Percentiles rank a stretch among this genome's conserved stretches.
phyloP scores from a whole-genome alignment of 2,888 invertebrate species.

The Sarcophaga subvicina region DNA sequence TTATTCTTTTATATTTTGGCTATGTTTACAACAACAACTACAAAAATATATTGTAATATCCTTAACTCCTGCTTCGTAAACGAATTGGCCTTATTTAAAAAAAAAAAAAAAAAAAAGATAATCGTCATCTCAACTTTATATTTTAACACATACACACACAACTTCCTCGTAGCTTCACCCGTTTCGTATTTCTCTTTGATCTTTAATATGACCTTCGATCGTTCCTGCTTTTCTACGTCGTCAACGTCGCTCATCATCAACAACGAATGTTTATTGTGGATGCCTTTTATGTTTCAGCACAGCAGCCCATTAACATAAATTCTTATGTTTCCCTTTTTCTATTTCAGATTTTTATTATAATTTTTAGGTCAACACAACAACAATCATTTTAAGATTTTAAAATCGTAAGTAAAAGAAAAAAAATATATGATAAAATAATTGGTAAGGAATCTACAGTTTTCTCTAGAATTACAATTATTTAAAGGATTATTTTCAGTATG shows the following conservation, averaged over 20 bases:
- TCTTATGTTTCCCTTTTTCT: constrained; percentile 6
- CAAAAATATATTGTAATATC: background rate
- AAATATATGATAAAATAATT: too few relatives aligned
- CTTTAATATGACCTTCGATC: constrained; percentile 12
- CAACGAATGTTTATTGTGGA: background rate
- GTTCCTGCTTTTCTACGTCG: background rate
- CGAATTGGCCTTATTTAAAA: constrained; percentile 47
- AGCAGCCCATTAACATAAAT: constrained; percentile 3
- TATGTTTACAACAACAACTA: constrained; percentile 24
- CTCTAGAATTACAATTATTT: too few relatives aligned
- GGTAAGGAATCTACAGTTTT: too few relatives aligned
- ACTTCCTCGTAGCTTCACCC: constrained; percentile 65
- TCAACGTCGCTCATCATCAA: constrained; percentile 4
- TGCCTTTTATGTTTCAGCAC: background rate
- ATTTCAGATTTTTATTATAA: constrained; percentile 21
- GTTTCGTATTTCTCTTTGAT: constrained; percentile 54
- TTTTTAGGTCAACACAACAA: too few relatives aligned
- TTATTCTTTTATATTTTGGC: constrained; percentile 33
- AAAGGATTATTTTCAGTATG: too few relatives aligned
- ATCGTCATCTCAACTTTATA: constrained; percentile 60
- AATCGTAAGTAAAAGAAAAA: too few relatives aligned
- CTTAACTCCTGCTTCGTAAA: constrained; percentile 60
- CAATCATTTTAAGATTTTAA: too few relatives aligned
- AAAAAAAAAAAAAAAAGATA: constrained; percentile 21
- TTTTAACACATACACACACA: constrained; percentile 67